These are phyloP conservation scores for Eueremaeus valkanovi DNA, from an alignment of 2,888 invertebrate species.

Conservation along the genomic window DNA sequence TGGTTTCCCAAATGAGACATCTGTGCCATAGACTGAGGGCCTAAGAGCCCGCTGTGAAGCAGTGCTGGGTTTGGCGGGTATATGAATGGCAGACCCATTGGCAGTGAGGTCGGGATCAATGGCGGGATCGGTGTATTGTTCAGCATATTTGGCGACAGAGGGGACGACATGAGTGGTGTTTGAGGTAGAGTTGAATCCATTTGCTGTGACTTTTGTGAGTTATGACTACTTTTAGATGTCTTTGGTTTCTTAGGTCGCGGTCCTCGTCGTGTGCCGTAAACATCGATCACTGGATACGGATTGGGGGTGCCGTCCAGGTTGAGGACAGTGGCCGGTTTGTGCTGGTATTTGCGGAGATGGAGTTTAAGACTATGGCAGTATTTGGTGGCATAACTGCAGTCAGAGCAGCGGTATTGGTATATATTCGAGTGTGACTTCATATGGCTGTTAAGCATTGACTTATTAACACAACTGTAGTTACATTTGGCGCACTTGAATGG, in stretches of 20 bases:
- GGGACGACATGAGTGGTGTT: background rate
- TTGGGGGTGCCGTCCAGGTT: slow-evolving; percentile 85
- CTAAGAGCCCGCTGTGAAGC: slow-evolving; percentile 1
- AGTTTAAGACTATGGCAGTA: slow-evolving; percentile 96
- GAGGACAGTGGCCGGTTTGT: slow-evolving; percentile 82
- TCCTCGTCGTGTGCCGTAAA: slow-evolving; percentile 82
- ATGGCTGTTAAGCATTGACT: slow-evolving; percentile 98
- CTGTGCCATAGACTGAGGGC: background rate
- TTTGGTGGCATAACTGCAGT: slow-evolving; percentile 94
- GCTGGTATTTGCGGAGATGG: slow-evolving; percentile 85
- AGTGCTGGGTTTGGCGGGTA: background rate
- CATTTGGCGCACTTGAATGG: slow-evolving; percentile 91
- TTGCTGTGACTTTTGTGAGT: background rate
- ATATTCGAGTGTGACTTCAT: slow-evolving; percentile 82
- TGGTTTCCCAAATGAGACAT: slow-evolving; percentile 2
- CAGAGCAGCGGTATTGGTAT: slow-evolving; percentile 85
- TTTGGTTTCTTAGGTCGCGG: slow-evolving; percentile 60
- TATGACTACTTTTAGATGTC: background rate
- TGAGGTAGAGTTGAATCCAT: slow-evolving; percentile 14
- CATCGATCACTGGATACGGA: slow-evolving; percentile 79
- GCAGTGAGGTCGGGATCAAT: slow-evolving; percentile 16
- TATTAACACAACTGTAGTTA: slow-evolving; percentile 87
- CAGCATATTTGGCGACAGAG: background rate
- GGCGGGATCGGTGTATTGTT: background rate
- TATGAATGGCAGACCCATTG: background rate